Evolutionary conservation across 2,888 invertebrate species (phyloP), one percentile per base, ranked within the genome.

Genomic region (Acleris holmiana): DNA sequence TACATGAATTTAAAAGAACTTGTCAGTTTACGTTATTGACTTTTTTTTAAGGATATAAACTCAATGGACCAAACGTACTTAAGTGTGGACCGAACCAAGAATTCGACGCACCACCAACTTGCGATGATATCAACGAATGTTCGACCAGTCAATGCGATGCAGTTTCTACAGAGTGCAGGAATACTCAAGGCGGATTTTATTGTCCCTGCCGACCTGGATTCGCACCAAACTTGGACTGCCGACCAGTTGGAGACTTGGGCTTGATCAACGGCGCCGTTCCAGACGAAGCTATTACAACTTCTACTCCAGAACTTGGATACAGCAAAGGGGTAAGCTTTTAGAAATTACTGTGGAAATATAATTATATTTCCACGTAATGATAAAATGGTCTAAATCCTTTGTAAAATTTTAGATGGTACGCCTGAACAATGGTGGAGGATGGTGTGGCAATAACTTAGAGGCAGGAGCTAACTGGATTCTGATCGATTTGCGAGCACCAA

Each of bases 101-200:
- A 69, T 98, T 98, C 72, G 96, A 96, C 72, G 95, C 96, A 74
- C 95, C 97, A 51, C 98, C 98, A 1, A 95, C 95, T 67, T 98
- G 98, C 79, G 97, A 98, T 91, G 98, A 98, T 82, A 96, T 98
- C 68, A 98, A 98, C 77, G 98, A 98, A 88, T 98, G 98, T 83
- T 93, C 95, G 4, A 96, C 95, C 70, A 97, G 96, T 66, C 98
- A 98, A 83, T 98, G 98, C 83, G 98, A 98, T 79, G 90, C 96
- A 23, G 96, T 97, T 0, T 98, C 98, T 0, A 98, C 98, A 0
- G 97, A 98, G 83, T 98, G 98, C 82, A 95, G 95, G 71, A 98
- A 98, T 79, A 96, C 96, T 5, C 95, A 96, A 51, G 98, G 98
- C 48, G 96, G 97, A 19, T 98, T 98, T 90, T 96, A 95, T 74